A percentile compares a stretch with the other conserved stretches of the same genome.
These are phyloP conservation scores for Gallinago media DNA, from an alignment of 2,113 vertebrate genomes.

Conservation along the genomic window DNA sequence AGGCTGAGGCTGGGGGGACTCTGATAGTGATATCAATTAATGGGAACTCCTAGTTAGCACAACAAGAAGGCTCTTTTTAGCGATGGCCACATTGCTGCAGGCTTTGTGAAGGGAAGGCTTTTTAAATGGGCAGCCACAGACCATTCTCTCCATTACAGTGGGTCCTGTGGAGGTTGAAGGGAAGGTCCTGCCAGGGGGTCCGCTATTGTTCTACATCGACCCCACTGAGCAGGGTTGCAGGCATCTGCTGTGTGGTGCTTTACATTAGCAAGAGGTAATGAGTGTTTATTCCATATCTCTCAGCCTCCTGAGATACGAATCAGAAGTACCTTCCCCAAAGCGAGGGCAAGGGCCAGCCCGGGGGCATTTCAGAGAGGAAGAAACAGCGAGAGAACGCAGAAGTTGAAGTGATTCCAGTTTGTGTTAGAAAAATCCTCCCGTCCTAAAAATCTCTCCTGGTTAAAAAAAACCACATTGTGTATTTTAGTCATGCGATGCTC, in stretches of 20 bases:
- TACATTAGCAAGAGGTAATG: not conserved
- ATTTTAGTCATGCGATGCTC: not conserved
- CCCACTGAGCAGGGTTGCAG: not conserved
- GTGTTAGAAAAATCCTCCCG: not conserved
- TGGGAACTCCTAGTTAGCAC: constrained; percentile 17
- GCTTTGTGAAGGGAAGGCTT: constrained; percentile 21
- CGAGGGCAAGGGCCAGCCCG: not conserved
- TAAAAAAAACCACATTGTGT: not conserved
- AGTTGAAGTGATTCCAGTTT: not conserved
- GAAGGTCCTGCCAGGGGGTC: not conserved
- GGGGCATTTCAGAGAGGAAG: not conserved
- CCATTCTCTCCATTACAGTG: not conserved
- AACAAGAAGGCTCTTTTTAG: not conserved
- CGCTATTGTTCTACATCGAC: not conserved
- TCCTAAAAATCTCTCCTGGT: not conserved
- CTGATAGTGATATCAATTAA: not conserved
- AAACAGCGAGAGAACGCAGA: not conserved
- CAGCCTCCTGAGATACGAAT: not conserved
- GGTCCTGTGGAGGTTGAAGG: not conserved
- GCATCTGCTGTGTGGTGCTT: not conserved
- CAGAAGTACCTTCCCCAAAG: not conserved
- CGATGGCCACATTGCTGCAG: not conserved
- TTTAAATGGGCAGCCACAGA: not conserved
- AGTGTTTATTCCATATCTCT: not conserved
- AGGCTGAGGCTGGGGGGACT: not conserved